Evolutionary conservation across 2,113 vertebrate genomes (phyloP), one percentile per base, ranked within the genome.

Genomic region (Psephotus haematonotus): DNA sequence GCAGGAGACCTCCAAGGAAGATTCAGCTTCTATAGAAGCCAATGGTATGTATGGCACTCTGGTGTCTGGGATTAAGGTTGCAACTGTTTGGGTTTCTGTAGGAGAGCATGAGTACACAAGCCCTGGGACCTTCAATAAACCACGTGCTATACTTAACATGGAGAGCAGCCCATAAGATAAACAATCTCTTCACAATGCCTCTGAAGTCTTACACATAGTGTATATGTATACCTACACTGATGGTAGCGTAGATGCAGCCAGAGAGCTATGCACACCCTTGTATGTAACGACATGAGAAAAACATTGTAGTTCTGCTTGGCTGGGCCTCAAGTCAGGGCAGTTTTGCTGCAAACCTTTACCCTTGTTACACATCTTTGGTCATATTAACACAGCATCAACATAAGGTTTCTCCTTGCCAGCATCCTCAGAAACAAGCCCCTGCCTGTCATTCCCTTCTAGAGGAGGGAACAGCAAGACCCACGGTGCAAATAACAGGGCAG

Each of bases 161-260:
- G 84, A 94, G 49, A 82, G 49, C 37, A 93, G 95, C 91, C 94
- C 93, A 87, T 92, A 94, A 94, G 91, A 96, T 94, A 96, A 93
- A 88, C 74, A 86, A 68, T 18, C 50, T 63, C 67, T 90, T 94
- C 60, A 49, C 41, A 81, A 43, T 35, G 41, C n/a, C 37, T 94
- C 82, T 95, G 70, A 94, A 92, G 78, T 78, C 70, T 93, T 92
- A 79, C 43, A 71, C 53, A 15, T 16, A 6, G 50, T 23, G 81
- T 85, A 1, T 77, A 91, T 87, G 71, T 85, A 10, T 94, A 93
- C 92, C 79, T 86, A 64, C 2, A 3, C 85, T 83, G 90, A 95
- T 86, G 46, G n/a, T 41, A 92, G 28, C 0, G 2, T 13, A 68
- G 87, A 94, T 93, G 92, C 68, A 90, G 43, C 33, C 62, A 39